These are phyloP conservation scores for Puma concolor DNA, from an alignment of 2,113 vertebrate species.

Conservation along the genomic window DNA sequence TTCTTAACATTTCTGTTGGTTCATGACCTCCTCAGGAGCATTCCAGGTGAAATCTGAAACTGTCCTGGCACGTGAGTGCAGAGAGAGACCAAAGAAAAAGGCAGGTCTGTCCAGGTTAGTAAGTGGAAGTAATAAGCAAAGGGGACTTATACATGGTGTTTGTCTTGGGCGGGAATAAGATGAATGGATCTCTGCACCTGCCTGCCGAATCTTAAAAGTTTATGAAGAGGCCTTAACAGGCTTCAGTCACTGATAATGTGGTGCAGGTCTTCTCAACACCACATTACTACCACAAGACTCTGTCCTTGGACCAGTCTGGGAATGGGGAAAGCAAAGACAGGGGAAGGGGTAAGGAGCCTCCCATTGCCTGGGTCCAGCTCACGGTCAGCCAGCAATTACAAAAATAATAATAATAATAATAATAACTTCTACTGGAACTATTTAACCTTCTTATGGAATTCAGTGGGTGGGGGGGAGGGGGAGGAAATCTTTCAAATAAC, in stretches of 20 bases:
- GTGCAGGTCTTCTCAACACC: background rate
- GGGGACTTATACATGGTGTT: background rate
- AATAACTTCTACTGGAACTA: background rate
- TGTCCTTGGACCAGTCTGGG: background rate
- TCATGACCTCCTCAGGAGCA: background rate
- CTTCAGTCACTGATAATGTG: background rate
- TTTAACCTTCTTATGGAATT: background rate
- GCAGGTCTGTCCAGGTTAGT: background rate
- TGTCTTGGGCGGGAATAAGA: background rate
- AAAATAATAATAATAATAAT: background rate
- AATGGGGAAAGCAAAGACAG: background rate
- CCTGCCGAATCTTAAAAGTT: background rate
- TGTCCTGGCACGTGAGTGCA: background rate
- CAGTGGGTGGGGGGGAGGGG: background rate
- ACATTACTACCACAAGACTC: background rate
- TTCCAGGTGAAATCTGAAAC: background rate
- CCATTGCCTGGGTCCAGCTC: background rate
- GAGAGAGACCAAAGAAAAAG: background rate
- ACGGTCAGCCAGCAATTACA: background rate
- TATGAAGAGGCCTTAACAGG: background rate
- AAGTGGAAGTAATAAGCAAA: background rate
- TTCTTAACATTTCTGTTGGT: background rate
- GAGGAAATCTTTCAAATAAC: background rate
- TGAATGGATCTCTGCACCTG: background rate
- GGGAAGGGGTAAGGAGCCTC: background rate